Conservation (phyloP, 2,888 invertebrate species). For the Meghimatium bilineatum region DNA sequence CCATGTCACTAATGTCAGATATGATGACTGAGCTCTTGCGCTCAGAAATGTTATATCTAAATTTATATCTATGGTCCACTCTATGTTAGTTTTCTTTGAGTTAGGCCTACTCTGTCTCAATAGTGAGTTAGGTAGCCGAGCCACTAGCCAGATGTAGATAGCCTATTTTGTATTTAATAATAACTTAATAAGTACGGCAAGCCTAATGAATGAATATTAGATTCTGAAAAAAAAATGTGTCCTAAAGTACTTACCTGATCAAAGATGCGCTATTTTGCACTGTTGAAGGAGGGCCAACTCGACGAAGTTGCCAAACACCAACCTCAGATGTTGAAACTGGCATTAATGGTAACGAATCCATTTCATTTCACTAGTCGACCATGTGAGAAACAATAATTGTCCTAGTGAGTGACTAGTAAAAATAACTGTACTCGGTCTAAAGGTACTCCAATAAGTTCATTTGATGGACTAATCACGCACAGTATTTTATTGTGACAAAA, state of each 20-base stretch:
- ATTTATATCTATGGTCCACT: no score
- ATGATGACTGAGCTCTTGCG: no score
- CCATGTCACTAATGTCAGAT: no score
- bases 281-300: constrained; percentile 33
- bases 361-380: background rate
- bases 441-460: background rate
- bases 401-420: background rate
- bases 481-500: background rate
- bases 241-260: constrained; percentile 35
- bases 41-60: no score
- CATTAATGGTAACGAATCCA: background rate
- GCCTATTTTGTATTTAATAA: no score
- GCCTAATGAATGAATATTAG: no score
- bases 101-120: no score
- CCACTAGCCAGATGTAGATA: no score
- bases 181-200: no score
- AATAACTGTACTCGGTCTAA: background rate
- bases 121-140: no score
- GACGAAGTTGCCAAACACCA: constrained; percentile 40
- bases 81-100: no score
- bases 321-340: background rate
- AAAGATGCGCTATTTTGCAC: constrained; percentile 44
- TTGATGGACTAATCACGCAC: background rate
- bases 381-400: background rate
- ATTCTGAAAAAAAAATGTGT: no score